Conservation (phyloP, 92 coral and sea anemone genomes). For the Bergia sp. region DNA sequence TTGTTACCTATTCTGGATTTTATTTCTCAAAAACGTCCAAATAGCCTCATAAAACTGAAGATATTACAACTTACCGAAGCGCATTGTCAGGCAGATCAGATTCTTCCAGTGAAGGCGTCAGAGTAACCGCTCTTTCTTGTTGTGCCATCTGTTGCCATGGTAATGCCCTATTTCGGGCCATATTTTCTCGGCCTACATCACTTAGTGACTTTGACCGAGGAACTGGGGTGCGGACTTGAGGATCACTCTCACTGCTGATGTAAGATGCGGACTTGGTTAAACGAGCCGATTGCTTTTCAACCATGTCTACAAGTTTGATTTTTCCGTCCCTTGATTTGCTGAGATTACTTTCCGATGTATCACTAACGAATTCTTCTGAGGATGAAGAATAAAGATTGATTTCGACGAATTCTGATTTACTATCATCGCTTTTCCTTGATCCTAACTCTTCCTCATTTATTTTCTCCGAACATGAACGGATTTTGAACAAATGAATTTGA, state of each 20-base stretch:
- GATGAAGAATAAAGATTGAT: background rate
- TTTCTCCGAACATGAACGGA: background rate
- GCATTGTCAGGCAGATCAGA: background rate
- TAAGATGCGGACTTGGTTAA: background rate
- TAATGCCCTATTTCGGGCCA: background rate
- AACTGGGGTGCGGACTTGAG: background rate
- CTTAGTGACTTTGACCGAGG: constrained; percentile 34
- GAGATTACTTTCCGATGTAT: background rate
- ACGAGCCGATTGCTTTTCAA: background rate
- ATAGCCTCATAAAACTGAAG: background rate
- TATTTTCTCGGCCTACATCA: background rate
- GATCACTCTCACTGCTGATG: background rate
- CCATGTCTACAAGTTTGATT: background rate
- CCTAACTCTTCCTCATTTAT: background rate
- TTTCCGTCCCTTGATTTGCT: background rate
- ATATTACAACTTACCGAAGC: background rate
- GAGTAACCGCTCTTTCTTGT: background rate
- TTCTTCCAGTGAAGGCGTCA: background rate
- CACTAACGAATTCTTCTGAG: background rate
- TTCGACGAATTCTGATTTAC: constrained; percentile 1
- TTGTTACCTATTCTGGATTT: too few species aligned
- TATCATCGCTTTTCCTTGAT: background rate
- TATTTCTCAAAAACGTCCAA: background rate
- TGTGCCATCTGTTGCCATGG: background rate
- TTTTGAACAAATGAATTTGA: constrained; percentile 17